Conservation (phyloP, 1,140 invertebrate genomes). For the Pogonomyrmex barbatus region DNA sequence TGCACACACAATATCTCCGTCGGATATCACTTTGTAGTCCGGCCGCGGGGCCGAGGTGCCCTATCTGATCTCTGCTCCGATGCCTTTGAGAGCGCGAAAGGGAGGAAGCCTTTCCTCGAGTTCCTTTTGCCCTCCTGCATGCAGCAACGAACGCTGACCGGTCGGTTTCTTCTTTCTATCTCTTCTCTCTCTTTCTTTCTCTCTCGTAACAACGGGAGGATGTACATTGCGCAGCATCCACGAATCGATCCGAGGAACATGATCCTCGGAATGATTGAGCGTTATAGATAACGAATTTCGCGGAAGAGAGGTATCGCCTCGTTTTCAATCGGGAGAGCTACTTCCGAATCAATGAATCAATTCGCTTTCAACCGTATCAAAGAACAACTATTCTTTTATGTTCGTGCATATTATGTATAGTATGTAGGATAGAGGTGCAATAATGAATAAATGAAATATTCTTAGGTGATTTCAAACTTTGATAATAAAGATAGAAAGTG, state of each 20-base stretch:
- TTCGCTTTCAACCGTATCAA: constrained; percentile 42
- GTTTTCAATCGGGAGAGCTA: constrained; percentile 47
- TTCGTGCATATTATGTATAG: background rate
- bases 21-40: constrained; percentile 83
- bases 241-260: constrained; percentile 65
- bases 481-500: background rate
- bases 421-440: background rate
- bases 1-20: constrained; percentile 77
- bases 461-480: background rate
- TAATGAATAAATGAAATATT: background rate
- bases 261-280: constrained; percentile 60
- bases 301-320: constrained; percentile 51
- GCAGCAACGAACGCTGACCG: constrained; percentile 27
- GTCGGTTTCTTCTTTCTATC: background rate
- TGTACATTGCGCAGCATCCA: constrained; percentile 9
- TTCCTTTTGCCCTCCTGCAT: constrained; percentile 60
- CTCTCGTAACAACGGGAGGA: background rate
- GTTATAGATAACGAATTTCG: constrained; percentile 62
- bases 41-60: constrained; percentile 74
- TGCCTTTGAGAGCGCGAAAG: constrained; percentile 77
- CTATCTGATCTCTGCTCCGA: constrained; percentile 79
- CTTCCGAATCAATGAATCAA: constrained; percentile 63
- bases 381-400: constrained; percentile 13
- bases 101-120: constrained; percentile 65
- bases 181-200: constrained; percentile 9